Evolutionary conservation across 2,113 vertebrate genomes (phyloP), one percentile per base, ranked within the genome.

Genomic region (Scatophagus argus): DNA sequence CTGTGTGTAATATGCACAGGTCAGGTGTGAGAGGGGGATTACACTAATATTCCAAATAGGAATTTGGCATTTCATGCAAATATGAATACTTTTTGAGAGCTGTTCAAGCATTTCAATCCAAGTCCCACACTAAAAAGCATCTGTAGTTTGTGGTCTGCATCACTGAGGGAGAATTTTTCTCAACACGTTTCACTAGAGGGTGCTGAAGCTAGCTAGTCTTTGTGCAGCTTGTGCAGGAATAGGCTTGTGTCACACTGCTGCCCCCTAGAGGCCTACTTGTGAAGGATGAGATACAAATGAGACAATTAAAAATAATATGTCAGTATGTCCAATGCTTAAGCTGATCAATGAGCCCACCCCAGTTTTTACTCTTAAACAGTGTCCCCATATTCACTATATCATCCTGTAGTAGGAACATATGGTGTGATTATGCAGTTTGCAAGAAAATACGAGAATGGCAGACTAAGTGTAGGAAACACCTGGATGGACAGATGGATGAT

Each of bases 251-350:
- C 39, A 61, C 52, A 61, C 29, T 75, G 74, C 81, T 86, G 81
- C 81, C 58, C 73, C 65, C 87, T 73, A 70, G 55, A 3, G 82
- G 82, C 17, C 38, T 11, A 14, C 5, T 36, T 23, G 5, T 54
- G 47, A n/a, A 58, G 8, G 17, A 23, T n/a, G 5, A 27, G 5
- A 36, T 46, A 61, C n/a, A 67, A 36, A 23, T n/a, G n/a, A n/a
- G n/a, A 25, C 32, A n/a, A 12, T 11, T 1, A n/a, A 25, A 27
- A 52, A 19, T 25, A 23, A 3, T 38, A 49, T 36, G 7, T 4
- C 19, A 19, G 12, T 10, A 38, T 52, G 47, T 19, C 6, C n/a
- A 12, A 8, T 52, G n/a, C 38, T 51, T 11, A 36, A 34, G 11
- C 3, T 38, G 5, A n/a, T 4, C 43, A 25, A 1, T 46, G 5